phyloP scores from a whole-genome alignment of 2,113 vertebrate genomes.

The Stercorarius parasiticus region DNA sequence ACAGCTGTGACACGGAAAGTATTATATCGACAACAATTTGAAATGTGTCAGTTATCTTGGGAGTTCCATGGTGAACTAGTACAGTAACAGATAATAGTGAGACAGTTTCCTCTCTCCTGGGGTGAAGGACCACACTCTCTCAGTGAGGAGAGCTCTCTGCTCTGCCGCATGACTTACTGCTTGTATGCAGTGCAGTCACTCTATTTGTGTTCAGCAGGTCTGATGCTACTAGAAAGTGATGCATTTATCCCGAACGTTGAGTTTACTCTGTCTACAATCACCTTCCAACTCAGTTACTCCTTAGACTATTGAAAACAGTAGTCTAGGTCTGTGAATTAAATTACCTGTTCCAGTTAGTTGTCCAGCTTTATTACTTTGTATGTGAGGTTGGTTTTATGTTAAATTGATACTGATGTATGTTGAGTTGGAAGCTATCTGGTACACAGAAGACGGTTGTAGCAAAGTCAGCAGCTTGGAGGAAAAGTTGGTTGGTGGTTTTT shows the following conservation, averaged over 20 bases:
- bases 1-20: neutral
- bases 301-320: neutral
- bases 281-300: neutral
- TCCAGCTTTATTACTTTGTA: neutral
- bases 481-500: neutral
- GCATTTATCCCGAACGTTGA: neutral
- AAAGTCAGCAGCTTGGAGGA: neutral
- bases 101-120: neutral
- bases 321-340: neutral
- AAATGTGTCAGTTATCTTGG: conserved; percentile 10
- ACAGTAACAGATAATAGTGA: neutral
- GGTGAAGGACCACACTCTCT: neutral
- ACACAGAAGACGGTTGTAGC: neutral
- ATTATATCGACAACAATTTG: neutral
- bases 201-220: neutral
- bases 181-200: neutral
- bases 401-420: neutral
- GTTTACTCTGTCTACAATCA: neutral
- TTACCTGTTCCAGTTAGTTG: neutral
- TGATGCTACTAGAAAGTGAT: neutral
- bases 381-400: neutral
- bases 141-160: neutral
- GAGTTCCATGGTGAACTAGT: neutral
- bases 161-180: neutral
- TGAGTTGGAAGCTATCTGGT: neutral